Evolutionary conservation across 2,888 invertebrate genomes (phyloP).

Genomic region (Hermaeophaga mercurialis): DNA sequence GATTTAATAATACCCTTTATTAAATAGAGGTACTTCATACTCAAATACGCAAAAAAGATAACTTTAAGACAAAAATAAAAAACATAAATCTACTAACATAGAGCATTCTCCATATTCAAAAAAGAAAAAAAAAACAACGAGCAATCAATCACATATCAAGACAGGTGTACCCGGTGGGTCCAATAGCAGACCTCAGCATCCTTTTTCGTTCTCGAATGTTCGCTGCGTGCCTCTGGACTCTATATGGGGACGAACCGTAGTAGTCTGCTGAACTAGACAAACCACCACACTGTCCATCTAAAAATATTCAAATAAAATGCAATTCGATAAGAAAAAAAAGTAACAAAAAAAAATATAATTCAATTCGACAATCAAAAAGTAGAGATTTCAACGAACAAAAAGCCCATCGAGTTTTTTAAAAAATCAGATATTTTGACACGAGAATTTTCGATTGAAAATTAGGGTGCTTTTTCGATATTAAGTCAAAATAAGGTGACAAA

Average conservation of each 20-base stretch:
- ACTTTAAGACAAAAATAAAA: background rate
- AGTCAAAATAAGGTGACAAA: too few species aligned
- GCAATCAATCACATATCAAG: conserved; percentile 47
- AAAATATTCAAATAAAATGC: too few species aligned
- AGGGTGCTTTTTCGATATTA: too few species aligned
- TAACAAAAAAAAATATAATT: background rate
- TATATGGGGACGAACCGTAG: conserved; percentile 77
- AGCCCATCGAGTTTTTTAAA: too few species aligned
- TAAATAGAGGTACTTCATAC: too few species aligned
- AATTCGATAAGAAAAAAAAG: conserved; percentile 11
- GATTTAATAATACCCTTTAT: too few species aligned
- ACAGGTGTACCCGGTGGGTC: conserved; percentile 75
- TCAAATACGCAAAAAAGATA: background rate
- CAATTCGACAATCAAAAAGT: too few species aligned
- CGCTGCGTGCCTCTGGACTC: conserved; percentile 90
- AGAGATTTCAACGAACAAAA: too few species aligned
- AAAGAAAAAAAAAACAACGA: conserved; percentile 36
- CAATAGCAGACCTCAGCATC: conserved; percentile 93
- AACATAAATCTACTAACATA: conserved; percentile 24
- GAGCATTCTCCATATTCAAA: conserved; percentile 12
- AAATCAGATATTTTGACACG: too few species aligned
- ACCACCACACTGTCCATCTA: conserved; percentile 38
- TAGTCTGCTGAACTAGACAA: conserved; percentile 64
- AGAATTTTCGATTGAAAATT: too few species aligned
- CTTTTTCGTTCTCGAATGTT: conserved; percentile 96